Evolutionary conservation across 2,888 invertebrate genomes (phyloP).

Genomic region (Apotomis turbidana): DNA sequence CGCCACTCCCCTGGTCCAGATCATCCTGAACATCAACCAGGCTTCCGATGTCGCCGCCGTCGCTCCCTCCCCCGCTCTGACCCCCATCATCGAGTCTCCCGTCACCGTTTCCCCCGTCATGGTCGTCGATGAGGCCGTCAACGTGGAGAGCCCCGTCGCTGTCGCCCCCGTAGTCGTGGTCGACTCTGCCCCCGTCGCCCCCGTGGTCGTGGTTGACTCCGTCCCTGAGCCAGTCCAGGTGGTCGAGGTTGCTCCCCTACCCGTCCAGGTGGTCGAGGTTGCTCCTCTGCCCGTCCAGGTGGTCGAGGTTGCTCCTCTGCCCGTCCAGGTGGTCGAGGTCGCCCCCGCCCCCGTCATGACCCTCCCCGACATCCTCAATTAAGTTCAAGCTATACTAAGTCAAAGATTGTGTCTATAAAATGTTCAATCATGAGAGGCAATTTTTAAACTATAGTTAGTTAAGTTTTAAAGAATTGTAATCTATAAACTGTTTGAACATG

Average conservation of each 20-base stretch:
- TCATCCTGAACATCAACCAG: slow-evolving; percentile 45
- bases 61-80: slow-evolving; percentile 41
- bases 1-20: slow-evolving; percentile 42
- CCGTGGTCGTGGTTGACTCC: slow-evolving; percentile 43
- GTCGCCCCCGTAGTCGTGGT: slow-evolving; percentile 33
- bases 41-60: slow-evolving; percentile 40
- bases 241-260: slow-evolving; percentile 38
- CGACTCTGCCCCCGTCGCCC: slow-evolving; percentile 41
- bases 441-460: slow-evolving; percentile 18
- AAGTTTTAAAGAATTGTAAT: slow-evolving; percentile 27
- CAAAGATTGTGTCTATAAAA: slow-evolving; percentile 36
- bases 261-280: slow-evolving; percentile 38
- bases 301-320: too few species aligned
- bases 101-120: slow-evolving; percentile 53
- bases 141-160: slow-evolving; percentile 40
- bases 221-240: slow-evolving; percentile 41
- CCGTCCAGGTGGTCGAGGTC: too few species aligned
- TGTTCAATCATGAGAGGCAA: slow-evolving; percentile 32
- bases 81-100: slow-evolving; percentile 33
- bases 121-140: slow-evolving; percentile 55
- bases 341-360: slow-evolving; percentile 5
- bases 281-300: slow-evolving; percentile 37
- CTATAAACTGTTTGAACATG: slow-evolving; percentile 41
- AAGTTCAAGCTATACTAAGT: slow-evolving; percentile 43
- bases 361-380: slow-evolving; percentile 53